Percentiles rank a stretch among this genome's conserved stretches.
These are phyloP conservation scores for Catamblyrhynchus diadema DNA, from an alignment of 2,797 vertebrate species.

Conservation along the genomic window DNA sequence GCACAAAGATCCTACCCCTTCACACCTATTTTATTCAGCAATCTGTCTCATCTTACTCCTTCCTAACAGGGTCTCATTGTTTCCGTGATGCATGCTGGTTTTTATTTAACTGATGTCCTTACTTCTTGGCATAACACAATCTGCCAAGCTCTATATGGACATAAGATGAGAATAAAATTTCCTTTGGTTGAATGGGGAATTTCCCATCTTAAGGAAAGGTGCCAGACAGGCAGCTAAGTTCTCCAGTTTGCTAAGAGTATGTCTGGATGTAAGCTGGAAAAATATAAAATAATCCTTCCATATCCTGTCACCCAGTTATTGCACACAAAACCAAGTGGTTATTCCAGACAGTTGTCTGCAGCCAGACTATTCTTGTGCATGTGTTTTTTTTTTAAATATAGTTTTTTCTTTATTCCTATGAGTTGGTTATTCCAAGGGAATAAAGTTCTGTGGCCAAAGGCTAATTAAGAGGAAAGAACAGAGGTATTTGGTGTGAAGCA, in stretches of 20 bases:
- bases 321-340: not conserved
- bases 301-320: slow-evolving; percentile 34
- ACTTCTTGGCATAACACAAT: not conserved
- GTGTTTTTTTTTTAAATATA: not conserved
- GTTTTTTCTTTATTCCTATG: not conserved
- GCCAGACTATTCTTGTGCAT: not conserved
- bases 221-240: not conserved
- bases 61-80: not conserved
- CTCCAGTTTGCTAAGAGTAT: not conserved
- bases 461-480: not conserved
- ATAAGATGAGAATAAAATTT: slow-evolving; percentile 20
- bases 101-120: not conserved
- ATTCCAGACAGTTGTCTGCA: slow-evolving; percentile 14
- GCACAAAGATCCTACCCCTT: not conserved
- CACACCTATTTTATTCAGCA: not conserved
- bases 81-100: not conserved
- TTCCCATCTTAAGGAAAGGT: not conserved
- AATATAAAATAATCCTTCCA: slow-evolving; percentile 6
- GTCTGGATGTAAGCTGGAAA: slow-evolving; percentile 22
- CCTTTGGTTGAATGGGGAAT: not conserved
- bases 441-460: not conserved
- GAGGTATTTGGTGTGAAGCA: not conserved
- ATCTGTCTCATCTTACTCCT: not conserved
- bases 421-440: not conserved
- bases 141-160: not conserved